These are phyloP conservation scores for Miniopterus natalensis DNA, from an alignment of 2,113 vertebrate genomes.

Conservation along the genomic window DNA sequence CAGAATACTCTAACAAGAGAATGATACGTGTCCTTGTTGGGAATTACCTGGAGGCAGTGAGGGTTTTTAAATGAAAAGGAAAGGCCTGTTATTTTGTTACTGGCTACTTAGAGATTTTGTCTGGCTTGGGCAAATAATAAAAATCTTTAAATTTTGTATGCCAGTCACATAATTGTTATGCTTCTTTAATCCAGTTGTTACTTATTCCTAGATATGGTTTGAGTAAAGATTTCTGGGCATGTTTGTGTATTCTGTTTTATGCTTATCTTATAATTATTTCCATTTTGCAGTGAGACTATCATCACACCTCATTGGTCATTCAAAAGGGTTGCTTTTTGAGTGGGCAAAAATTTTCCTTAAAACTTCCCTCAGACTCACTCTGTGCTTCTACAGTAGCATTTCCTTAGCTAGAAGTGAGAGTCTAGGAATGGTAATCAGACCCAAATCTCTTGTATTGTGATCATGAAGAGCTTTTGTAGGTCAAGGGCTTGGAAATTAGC, in stretches of 20 bases:
- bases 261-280: background rate
- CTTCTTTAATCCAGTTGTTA: conserved; percentile 51
- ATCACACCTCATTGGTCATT: background rate
- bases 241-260: conserved; percentile 36
- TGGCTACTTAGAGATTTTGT: conserved; percentile 41
- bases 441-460: conserved; percentile 43
- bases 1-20: conserved; percentile 39
- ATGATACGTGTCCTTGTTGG: conserved; percentile 38
- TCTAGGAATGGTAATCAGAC: conserved; percentile 68
- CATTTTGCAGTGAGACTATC: background rate
- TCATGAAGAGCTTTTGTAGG: conserved; percentile 62
- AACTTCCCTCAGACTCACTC: conserved; percentile 1
- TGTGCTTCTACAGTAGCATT: background rate
- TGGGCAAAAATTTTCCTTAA: conserved; percentile 32
- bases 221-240: conserved; percentile 56
- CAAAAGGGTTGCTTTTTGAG: conserved; percentile 39
- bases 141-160: conserved; percentile 33
- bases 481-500: conserved; percentile 64
- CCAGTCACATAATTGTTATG: conserved; percentile 58
- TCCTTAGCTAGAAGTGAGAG: conserved; percentile 52
- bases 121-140: conserved; percentile 62
- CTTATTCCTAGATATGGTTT: conserved; percentile 61
- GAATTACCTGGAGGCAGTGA: background rate
- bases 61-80: conserved; percentile 15
- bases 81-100: conserved; percentile 20